Evolutionary conservation across 64 coral and sea anemone genomes (phyloP).

Genomic region (Acropora tenuis): DNA sequence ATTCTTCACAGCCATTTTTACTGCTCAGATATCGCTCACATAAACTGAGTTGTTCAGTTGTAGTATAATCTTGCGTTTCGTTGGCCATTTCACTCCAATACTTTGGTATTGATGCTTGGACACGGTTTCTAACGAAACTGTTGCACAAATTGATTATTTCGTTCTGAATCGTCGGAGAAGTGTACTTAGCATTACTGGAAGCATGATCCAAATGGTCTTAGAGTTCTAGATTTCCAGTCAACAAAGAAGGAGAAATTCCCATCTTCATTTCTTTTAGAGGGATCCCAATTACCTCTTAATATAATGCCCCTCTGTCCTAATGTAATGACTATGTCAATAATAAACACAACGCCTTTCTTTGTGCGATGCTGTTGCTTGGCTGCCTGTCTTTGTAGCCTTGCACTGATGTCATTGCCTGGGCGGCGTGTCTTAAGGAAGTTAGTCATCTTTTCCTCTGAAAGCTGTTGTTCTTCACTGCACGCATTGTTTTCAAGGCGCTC

Average conservation of each 20-base stretch:
- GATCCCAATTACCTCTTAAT: slow-evolving; percentile 64
- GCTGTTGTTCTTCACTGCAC: slow-evolving; percentile 49
- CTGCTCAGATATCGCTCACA: slow-evolving; percentile 37
- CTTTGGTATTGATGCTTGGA: slow-evolving; percentile 48
- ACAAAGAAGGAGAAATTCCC: slow-evolving; percentile 73
- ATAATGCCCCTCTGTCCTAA: slow-evolving; percentile 65
- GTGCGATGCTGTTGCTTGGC: slow-evolving; percentile 36
- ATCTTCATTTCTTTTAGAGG: slow-evolving; percentile 56
- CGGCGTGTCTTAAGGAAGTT: slow-evolving; percentile 59
- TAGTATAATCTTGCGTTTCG: slow-evolving; percentile 68
- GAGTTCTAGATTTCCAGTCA: slow-evolving; percentile 60
- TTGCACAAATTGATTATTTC: slow-evolving; percentile 60
- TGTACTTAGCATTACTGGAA: slow-evolving; percentile 63
- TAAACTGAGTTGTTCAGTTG: slow-evolving; percentile 62
- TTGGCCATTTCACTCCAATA: slow-evolving; percentile 68
- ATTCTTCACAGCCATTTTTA: slow-evolving; percentile 55
- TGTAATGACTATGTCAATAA: slow-evolving; percentile 62
- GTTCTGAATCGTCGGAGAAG: slow-evolving; percentile 65
- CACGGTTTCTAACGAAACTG: slow-evolving; percentile 28
- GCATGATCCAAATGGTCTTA: slow-evolving; percentile 54
- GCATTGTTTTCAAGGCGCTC: slow-evolving; percentile 54
- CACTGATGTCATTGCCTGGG: slow-evolving; percentile 56
- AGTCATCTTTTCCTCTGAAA: slow-evolving; percentile 46
- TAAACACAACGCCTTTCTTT: slow-evolving; percentile 48
- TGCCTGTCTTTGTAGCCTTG: slow-evolving; percentile 54